These are phyloP conservation scores for Tenthredo mesomela DNA, from an alignment of 2,888 invertebrate species.

Conservation along the genomic window DNA sequence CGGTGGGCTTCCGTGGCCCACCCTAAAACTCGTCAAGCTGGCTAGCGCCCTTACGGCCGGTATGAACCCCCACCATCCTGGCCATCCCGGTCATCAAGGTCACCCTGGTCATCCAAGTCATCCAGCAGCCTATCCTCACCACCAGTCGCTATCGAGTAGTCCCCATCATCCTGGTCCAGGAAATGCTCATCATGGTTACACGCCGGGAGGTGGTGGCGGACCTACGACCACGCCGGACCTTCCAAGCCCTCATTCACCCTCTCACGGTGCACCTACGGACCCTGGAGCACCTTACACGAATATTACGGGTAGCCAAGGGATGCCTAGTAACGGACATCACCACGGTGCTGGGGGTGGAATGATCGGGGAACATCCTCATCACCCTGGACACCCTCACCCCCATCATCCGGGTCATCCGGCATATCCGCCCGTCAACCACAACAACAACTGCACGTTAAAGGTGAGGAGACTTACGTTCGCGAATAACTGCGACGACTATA, in stretches of 20 bases:
- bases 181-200: slow-evolving; percentile 76
- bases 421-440: slow-evolving; percentile 76
- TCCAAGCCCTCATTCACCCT: slow-evolving; percentile 76
- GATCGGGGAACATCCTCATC: slow-evolving; percentile 76
- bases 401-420: slow-evolving; percentile 80
- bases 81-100: slow-evolving; percentile 63
- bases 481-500: neutral
- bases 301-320: slow-evolving; percentile 70
- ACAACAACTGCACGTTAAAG: slow-evolving; percentile 79
- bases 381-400: slow-evolving; percentile 80
- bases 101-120: slow-evolving; percentile 88
- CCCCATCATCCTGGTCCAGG: slow-evolving; percentile 75
- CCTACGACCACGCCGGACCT: slow-evolving; percentile 76
- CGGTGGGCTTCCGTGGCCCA: slow-evolving; percentile 74
- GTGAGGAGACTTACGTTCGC: slow-evolving; percentile 61
- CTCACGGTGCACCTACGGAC: slow-evolving; percentile 71
- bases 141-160: slow-evolving; percentile 79
- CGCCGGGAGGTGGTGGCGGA: slow-evolving; percentile 72
- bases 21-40: slow-evolving; percentile 88
- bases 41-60: slow-evolving; percentile 90
- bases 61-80: slow-evolving; percentile 94
- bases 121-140: slow-evolving; percentile 79
- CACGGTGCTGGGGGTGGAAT: slow-evolving; percentile 72
- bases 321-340: slow-evolving; percentile 75
- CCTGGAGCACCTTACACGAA: slow-evolving; percentile 66